These are phyloP conservation scores for Pentalonia nigronervosa DNA, from an alignment of 1,140 invertebrate genomes.

Conservation along the genomic window DNA sequence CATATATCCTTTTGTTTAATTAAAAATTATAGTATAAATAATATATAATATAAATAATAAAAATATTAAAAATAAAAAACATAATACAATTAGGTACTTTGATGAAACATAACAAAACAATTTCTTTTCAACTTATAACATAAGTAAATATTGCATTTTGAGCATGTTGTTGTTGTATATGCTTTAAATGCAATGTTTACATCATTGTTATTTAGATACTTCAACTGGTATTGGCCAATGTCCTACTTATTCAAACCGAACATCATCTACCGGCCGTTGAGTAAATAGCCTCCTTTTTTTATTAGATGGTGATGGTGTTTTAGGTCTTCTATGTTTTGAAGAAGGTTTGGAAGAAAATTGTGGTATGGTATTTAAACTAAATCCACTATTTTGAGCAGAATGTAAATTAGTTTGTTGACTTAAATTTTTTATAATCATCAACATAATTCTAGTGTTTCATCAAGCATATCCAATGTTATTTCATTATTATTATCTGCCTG, in stretches of 20 bases:
- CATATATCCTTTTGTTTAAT: too few species aligned
- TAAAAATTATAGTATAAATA: too few species aligned
- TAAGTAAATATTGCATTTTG: neutral
- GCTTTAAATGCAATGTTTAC: neutral
- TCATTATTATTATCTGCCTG: too few species aligned
- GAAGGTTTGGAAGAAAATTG: neutral
- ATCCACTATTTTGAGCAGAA: slow-evolving; percentile 57
- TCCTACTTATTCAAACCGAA: neutral
- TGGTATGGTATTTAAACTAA: slow-evolving; percentile 34
- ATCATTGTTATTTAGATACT: neutral
- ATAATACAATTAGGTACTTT: too few species aligned
- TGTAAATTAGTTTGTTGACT: slow-evolving; percentile 59
- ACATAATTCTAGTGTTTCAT: too few species aligned
- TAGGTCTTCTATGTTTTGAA: neutral
- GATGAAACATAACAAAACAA: neutral
- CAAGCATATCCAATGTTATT: too few species aligned
- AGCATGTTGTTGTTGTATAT: neutral
- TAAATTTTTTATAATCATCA: neutral
- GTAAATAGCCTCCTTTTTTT: neutral
- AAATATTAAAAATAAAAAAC: too few species aligned
- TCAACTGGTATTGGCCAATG: neutral
- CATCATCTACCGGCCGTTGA: neutral
- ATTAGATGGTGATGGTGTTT: neutral
- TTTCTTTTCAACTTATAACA: neutral
- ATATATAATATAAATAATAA: too few species aligned